Evolutionary conservation across 2,113 vertebrate species (phyloP), one percentile per base, ranked within the genome.

Genomic region (Trichomycterus rosablanca): DNA sequence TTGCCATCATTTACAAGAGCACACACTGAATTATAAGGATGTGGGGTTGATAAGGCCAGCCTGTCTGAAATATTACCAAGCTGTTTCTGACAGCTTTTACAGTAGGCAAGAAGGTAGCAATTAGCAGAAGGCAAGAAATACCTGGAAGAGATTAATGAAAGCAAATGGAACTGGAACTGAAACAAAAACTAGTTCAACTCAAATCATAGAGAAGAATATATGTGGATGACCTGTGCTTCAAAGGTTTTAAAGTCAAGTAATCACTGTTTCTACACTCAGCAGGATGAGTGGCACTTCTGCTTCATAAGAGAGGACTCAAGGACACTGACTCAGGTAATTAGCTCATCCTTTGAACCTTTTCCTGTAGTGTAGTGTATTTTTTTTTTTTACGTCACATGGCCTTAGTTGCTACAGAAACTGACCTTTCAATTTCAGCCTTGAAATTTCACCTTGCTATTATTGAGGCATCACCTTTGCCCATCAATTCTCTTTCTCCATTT

Each of bases 361-460:
- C 50, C 48, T 56, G 45, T 43, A 37, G 24, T 23, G 16, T 44
- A 49, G 50, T 26, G 44, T 50, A 71, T 61, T 44, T 60, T 50
- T 61, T 50, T 61, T 44, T 60, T 50, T 61, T 50, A 66, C 48
- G 20, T 39, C 24, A 60, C 15, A 61, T 45, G 22, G 53, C 57
- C 18, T 61, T 54, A 26, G 50, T 60, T 56, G 42, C 30, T 40
- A 34, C 39, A 26, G 23, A 56, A 50, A 52, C 52, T 45, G 35
- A 67, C 69, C 59, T 49, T 57, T 45, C 51, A 62, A 63, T 67
- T 71, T 62, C 39, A 46, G 45, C 20, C 12, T 16, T n/a, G n/a
- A 46, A 45, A 20, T 16, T 46, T 20, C 67, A 61, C 60, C 44
- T 50, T 54, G 42, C 19, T 43, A 23, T 51, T 1, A 37, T n/a